These are phyloP conservation scores for Periparus ater DNA, from an alignment of 2,797 vertebrate genomes.

Conservation along the genomic window DNA sequence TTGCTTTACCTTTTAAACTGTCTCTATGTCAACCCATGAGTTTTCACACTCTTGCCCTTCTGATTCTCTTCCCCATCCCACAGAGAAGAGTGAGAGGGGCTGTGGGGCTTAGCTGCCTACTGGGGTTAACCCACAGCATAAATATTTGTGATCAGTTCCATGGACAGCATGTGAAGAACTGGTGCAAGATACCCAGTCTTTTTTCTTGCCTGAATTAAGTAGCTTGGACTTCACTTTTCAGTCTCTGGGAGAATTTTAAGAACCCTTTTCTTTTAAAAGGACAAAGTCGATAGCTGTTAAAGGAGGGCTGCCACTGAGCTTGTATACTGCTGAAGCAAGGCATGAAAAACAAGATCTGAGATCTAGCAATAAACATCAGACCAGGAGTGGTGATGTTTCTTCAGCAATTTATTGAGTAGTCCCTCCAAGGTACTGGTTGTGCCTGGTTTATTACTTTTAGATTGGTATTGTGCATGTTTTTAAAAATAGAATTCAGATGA, in stretches of 20 bases:
- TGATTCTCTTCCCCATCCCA: background rate
- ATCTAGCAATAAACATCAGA: background rate
- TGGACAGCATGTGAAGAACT: background rate
- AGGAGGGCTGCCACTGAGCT: background rate
- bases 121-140: background rate
- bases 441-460: background rate
- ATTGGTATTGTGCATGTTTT: background rate
- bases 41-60: background rate
- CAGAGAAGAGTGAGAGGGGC: fast-evolving
- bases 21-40: background rate
- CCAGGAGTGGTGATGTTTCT: background rate
- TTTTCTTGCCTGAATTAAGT: background rate
- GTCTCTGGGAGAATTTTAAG: background rate
- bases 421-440: background rate
- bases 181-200: background rate
- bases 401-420: background rate
- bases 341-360: background rate
- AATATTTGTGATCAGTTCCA: background rate
- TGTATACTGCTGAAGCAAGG: background rate
- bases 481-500: background rate
- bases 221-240: background rate
- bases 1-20: background rate
- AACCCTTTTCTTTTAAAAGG: background rate
- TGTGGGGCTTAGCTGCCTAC: background rate
- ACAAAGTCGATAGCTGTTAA: background rate